Percentiles rank a stretch among this genome's conserved stretches.
These are phyloP conservation scores for Myopa testacea DNA, from an alignment of 2,888 invertebrate species.

Conservation along the genomic window DNA sequence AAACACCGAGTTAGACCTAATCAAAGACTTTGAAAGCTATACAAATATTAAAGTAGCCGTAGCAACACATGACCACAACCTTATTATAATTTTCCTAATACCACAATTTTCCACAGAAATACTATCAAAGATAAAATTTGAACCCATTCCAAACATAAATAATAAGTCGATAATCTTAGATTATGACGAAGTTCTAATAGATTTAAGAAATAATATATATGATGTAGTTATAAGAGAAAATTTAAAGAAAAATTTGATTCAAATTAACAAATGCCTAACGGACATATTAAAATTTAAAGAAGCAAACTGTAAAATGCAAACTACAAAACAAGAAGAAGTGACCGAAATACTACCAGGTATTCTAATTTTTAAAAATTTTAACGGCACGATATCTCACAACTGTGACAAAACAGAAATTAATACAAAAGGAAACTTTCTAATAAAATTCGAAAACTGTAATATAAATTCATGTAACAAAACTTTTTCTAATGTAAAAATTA, in stretches of 20 bases:
- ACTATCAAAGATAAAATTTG: constrained; percentile 40
- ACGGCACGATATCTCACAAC: constrained; percentile 34
- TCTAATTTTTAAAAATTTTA: constrained; percentile 41
- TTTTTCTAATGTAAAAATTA: constrained; percentile 37
- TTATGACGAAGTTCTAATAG: constrained; percentile 38
- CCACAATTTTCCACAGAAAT: constrained; percentile 34
- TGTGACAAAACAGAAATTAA: constrained; percentile 38
- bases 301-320: constrained; percentile 38
- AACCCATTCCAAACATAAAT: constrained; percentile 38
- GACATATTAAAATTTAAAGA: constrained; percentile 39
- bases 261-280: constrained; percentile 35
- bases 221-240: constrained; percentile 34
- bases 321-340: constrained; percentile 21
- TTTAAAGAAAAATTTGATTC: constrained; percentile 37
- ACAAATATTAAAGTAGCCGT: constrained; percentile 42
- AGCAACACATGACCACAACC: constrained; percentile 37
- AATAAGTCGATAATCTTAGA: constrained; percentile 39
- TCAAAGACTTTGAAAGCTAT: constrained; percentile 44
- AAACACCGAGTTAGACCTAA: constrained; percentile 40
- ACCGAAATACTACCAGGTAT: constrained; percentile 41
- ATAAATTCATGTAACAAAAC: constrained; percentile 38
- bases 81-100: constrained; percentile 39
- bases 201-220: constrained; percentile 37
- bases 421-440: constrained; percentile 37
- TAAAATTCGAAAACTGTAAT: constrained; percentile 44